phyloP scores from a whole-genome alignment of 2,888 invertebrate species.

The Diabrotica balteata region DNA sequence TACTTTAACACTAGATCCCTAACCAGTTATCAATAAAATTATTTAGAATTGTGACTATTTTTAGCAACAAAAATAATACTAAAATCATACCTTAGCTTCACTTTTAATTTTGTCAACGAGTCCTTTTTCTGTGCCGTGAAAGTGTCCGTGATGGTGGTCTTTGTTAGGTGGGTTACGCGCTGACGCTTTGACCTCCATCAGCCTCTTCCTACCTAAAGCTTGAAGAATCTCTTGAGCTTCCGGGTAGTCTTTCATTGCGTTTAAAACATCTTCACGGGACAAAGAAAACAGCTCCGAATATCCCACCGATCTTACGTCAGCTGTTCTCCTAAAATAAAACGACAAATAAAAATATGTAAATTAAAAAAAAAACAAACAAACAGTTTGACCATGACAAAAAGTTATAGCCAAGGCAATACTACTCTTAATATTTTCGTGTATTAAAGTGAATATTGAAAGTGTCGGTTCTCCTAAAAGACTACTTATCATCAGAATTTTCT shows the following conservation, averaged over 20 bases:
- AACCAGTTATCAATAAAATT: too few species aligned
- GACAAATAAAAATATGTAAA: background rate
- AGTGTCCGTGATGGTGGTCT: conserved; percentile 47
- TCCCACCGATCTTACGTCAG: conserved; percentile 94
- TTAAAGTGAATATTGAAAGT: too few species aligned
- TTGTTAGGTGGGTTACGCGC: conserved; percentile 54
- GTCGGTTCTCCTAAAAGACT: too few species aligned
- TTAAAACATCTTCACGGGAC: conserved; percentile 91
- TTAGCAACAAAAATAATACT: too few species aligned
- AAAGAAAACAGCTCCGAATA: conserved; percentile 94
- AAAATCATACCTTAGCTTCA: conserved; percentile 72
- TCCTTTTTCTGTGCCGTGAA: conserved; percentile 62
- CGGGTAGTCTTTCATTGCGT: conserved; percentile 96
- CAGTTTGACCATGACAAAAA: too few species aligned
- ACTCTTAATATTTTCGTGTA: too few species aligned
- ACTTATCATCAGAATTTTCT: too few species aligned
- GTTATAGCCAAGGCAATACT: too few species aligned
- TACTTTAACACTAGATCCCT: too few species aligned
- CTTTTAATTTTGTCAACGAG: conserved; percentile 84
- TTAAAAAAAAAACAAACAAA: background rate
- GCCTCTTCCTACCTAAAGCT: conserved; percentile 82
- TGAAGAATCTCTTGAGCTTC: conserved; percentile 95
- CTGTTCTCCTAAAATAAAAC: conserved; percentile 76
- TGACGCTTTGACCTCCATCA: conserved; percentile 78
- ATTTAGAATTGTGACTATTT: too few species aligned